These are phyloP conservation scores for Lasius platythorax DNA, from an alignment of 2,888 invertebrate genomes.

Conservation along the genomic window DNA sequence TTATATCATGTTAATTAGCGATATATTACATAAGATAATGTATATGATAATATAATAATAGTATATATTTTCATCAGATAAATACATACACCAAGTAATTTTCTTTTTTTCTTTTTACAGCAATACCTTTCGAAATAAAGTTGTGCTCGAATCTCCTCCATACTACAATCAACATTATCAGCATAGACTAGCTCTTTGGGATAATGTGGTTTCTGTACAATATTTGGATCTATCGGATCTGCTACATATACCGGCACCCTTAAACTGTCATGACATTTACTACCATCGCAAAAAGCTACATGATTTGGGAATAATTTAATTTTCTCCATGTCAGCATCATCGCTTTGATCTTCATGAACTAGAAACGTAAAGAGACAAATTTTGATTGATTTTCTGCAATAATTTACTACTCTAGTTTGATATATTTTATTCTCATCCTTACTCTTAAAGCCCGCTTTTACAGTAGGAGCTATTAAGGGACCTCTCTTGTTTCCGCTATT, in stretches of 20 bases:
- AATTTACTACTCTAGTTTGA: background rate
- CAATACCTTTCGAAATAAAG: slow-evolving; percentile 86
- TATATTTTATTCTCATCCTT: slow-evolving; percentile 24
- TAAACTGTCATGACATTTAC: slow-evolving; percentile 78
- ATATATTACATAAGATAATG: background rate
- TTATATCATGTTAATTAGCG: background rate
- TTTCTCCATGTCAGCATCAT: slow-evolving; percentile 78
- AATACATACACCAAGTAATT: background rate
- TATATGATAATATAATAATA: background rate
- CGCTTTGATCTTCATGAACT: slow-evolving; percentile 89
- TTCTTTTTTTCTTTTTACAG: background rate
- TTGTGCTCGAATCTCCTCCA: slow-evolving; percentile 92
- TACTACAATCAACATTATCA: slow-evolving; percentile 90
- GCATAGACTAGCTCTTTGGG: slow-evolving; percentile 87
- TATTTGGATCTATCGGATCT: slow-evolving; percentile 77
- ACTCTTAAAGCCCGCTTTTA: slow-evolving; percentile 87
- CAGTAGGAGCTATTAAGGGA: slow-evolving; percentile 78
- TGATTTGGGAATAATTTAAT: slow-evolving; percentile 82
- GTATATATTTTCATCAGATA: background rate
- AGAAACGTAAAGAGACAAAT: slow-evolving; percentile 60
- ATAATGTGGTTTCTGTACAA: slow-evolving; percentile 82
- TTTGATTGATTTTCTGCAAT: background rate
- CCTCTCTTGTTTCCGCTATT: slow-evolving; percentile 86
- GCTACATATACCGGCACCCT: slow-evolving; percentile 80
- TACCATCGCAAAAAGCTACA: slow-evolving; percentile 80